Evolutionary conservation across 2,797 vertebrate species (phyloP), one percentile per base, ranked within the genome.

Genomic region (Myripristis jacobus): DNA sequence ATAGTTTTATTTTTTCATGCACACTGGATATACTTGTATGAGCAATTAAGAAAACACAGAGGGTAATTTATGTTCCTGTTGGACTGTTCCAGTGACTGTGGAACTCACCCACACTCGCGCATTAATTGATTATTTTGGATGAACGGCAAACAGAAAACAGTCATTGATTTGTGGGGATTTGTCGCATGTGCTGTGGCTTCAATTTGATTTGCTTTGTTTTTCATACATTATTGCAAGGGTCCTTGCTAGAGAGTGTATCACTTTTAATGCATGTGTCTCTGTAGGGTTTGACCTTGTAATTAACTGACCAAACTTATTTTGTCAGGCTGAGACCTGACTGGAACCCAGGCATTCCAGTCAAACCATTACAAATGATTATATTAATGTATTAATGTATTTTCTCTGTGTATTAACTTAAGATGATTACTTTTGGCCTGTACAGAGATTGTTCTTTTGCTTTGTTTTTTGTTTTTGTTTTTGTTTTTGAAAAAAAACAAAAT

Each of bases 321-420:
- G 44, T 80, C 60, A 43, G 60, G 51, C 44, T 46, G 16, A 18
- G 18, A 46, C 16, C 16, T 19, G 44, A 46, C 16, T 7, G 16
- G 41, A 10, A 27, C 46, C 60, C 61, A n/a, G 66, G 75, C 69
- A 86, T 88, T 87, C 84, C 75, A 78, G 48, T 74, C 51, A 54
- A 52, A 52, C 22, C 50, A 2, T 48, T 19, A 22, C 46, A 48
- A 21, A 51, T 27, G 43, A 15, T 38, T 59, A 29, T 29, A 29
- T 38, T 50, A 63, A 9, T 56, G 22, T 31, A 25, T 36, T 8
- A 15, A 44, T 55, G 21, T 24, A 38, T 51, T 75, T 66, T 18
- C 29, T 71, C 15, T 60, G 8, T 57, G 18, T 62, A 24, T 44
- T 65, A 51, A 29, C 48, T 62, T 3, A 34, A 46, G 51, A 60